Conservation (phyloP, 2,888 invertebrate genomes). For the Gibbula magus region DNA sequence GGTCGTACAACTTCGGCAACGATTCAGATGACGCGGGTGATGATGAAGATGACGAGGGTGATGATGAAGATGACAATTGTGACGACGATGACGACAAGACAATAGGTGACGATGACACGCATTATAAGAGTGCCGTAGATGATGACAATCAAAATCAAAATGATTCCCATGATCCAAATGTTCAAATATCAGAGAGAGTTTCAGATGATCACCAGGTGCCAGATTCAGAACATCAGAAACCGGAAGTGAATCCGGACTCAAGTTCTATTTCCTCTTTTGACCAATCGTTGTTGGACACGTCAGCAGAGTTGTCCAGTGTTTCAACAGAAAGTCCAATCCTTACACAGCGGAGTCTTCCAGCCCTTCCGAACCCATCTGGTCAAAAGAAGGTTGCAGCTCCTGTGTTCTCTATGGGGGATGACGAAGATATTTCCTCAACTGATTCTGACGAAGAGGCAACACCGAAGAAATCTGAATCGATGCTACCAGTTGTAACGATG, state of each 20-base stretch:
- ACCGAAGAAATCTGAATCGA: neutral
- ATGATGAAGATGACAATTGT: neutral
- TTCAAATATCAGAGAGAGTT: too few relatives aligned
- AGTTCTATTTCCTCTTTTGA: slow-evolving; percentile 4
- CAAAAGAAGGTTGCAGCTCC: neutral
- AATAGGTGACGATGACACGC: neutral
- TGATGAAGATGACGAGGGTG: neutral
- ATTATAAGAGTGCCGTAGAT: neutral
- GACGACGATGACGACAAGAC: neutral
- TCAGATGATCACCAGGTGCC: neutral
- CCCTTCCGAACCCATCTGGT: neutral
- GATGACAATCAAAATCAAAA: too few relatives aligned
- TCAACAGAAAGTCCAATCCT: slow-evolving; percentile 11
- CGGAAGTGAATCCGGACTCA: neutral
- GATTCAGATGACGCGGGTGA: neutral
- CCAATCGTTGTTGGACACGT: neutral
- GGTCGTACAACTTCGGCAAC: slow-evolving; percentile 9
- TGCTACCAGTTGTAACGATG: neutral
- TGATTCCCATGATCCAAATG: too few relatives aligned
- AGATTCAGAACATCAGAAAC: neutral
- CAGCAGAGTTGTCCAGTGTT: neutral
- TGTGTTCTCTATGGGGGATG: slow-evolving; percentile 2
- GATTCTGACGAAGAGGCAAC: neutral
- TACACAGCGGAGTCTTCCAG: too few relatives aligned
- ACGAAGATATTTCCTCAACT: neutral